These are phyloP conservation scores for Peromyscus californicus DNA, from an alignment of 2,113 vertebrate genomes.

Conservation along the genomic window DNA sequence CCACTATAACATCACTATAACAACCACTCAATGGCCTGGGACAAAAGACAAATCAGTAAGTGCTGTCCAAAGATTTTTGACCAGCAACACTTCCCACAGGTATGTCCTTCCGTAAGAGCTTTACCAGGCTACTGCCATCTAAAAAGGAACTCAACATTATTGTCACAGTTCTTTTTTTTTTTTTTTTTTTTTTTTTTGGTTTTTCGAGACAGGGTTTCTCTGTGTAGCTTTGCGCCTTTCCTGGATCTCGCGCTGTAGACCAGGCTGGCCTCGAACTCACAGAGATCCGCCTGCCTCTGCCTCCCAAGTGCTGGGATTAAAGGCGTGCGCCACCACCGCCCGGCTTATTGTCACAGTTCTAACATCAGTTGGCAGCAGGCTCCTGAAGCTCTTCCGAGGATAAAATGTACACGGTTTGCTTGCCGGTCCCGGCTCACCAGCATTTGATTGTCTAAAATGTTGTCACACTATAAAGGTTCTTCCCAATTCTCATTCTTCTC, in stretches of 20 bases:
- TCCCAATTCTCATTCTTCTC: background rate
- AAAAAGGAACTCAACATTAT: slow-evolving; percentile 8
- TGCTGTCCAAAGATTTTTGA: background rate
- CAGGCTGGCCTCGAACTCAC: too few relatives aligned
- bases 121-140: background rate
- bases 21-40: background rate
- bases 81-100: slow-evolving; percentile 1
- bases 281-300: too few relatives aligned
- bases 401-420: background rate
- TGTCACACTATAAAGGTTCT: background rate
- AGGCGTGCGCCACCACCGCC: too few relatives aligned
- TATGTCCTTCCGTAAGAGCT: slow-evolving; percentile 33
- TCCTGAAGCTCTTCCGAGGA: background rate
- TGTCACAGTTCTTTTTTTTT: slow-evolving; percentile 34
- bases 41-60: slow-evolving; percentile 35
- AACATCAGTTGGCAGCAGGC: slow-evolving; percentile 9
- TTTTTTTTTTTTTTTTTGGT: too few relatives aligned
- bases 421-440: background rate
- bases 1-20: background rate
- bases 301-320: too few relatives aligned
- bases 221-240: too few relatives aligned
- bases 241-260: too few relatives aligned
- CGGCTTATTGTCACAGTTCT: slow-evolving; percentile 21
- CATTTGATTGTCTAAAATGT: slow-evolving; percentile 56
- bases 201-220: too few relatives aligned